A percentile compares a stretch with the other conserved stretches of the same genome.
Conservation (phyloP, 2,888 invertebrate genomes). For the Conomelus anceps region DNA sequence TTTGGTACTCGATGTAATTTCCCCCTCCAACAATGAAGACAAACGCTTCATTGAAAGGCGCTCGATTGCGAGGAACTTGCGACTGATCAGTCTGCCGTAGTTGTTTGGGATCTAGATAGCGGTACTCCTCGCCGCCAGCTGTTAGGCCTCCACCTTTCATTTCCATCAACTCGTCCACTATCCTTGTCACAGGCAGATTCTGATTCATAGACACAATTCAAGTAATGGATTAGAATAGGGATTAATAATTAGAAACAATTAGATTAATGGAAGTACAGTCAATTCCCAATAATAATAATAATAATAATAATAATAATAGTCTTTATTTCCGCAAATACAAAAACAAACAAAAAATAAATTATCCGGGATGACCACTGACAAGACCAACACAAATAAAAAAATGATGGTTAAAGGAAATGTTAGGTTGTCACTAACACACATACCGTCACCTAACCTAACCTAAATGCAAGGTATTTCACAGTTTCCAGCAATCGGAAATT, state of each 20-base stretch:
- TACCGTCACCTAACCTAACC: too few relatives aligned
- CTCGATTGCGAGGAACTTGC: slow-evolving; percentile 53
- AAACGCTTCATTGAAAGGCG: slow-evolving; percentile 78
- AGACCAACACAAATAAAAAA: too few relatives aligned
- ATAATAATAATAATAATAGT: too few relatives aligned
- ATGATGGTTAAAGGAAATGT: too few relatives aligned
- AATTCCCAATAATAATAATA: too few relatives aligned
- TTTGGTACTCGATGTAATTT: slow-evolving; percentile 99
- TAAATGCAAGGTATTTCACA: too few relatives aligned
- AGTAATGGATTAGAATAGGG: neutral
- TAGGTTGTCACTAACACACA: too few relatives aligned
- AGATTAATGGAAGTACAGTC: too few relatives aligned
- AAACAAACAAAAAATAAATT: too few relatives aligned
- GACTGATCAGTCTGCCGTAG: slow-evolving; percentile 62
- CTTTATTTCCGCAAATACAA: too few relatives aligned
- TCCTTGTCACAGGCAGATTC: slow-evolving; percentile 90
- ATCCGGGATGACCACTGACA: too few relatives aligned
- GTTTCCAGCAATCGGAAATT: too few relatives aligned
- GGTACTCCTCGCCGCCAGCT: slow-evolving; percentile 64
- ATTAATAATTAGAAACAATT: neutral
- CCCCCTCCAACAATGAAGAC: slow-evolving; percentile 91
- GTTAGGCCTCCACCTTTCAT: slow-evolving; percentile 67
- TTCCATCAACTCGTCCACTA: slow-evolving; percentile 85
- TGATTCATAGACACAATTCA: slow-evolving; percentile 40
- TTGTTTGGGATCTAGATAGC: slow-evolving; percentile 93